Base-by-base conservation (phyloP, 1,140 invertebrate species). In the honey bee (Apis mellifera) region DNA sequence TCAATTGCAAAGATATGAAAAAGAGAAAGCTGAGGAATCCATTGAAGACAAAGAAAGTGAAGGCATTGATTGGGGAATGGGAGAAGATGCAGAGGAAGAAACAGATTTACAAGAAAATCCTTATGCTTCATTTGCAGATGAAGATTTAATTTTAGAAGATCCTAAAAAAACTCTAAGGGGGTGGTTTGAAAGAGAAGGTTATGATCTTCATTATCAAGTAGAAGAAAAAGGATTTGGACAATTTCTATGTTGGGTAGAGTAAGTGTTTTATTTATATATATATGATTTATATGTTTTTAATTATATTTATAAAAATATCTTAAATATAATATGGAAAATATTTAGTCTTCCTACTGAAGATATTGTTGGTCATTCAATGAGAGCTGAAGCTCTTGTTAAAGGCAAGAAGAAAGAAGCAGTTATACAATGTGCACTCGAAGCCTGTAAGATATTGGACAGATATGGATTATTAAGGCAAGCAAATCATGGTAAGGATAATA, bases 341-440 rank as follows among this genome's bases (percentile, higher is more conserved):
- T 84, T 64, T 42, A 96, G 96, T 84, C 94, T 98, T 65, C 99
- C 98, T 1, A 94, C 99, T 23, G 98, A 98, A 84, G 96, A 96
- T 87, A 94, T 96, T 4, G 95, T 95, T 86, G 97, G 98, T 8
- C 94, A 95, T 68, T 95, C 96, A 0, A 94, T 99, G 1, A 94
- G 96, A 73, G 98, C 98, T 0, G 98, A 99, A 94, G 97, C 97
- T 12, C 94, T 97, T 19, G 97, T 98, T 57, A 97, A 96, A 83
- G 98, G 98, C 0, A 98, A 98, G 91, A 99, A 99, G 92, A 99
- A 99, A 92, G 98, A 99, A 92, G 97, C 97, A 9, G 97, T 99
- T 0, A 92, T 97, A 13, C 97, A 98, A 77, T 99, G 98, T 94
- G 98, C 98, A 3, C 92, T 99, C 48, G 98, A 99, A 95, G 98